These are phyloP conservation scores for Morbakka virulenta DNA, from an alignment of 30 jellyfish, hydroid and myxozoan species.

Conservation along the genomic window DNA sequence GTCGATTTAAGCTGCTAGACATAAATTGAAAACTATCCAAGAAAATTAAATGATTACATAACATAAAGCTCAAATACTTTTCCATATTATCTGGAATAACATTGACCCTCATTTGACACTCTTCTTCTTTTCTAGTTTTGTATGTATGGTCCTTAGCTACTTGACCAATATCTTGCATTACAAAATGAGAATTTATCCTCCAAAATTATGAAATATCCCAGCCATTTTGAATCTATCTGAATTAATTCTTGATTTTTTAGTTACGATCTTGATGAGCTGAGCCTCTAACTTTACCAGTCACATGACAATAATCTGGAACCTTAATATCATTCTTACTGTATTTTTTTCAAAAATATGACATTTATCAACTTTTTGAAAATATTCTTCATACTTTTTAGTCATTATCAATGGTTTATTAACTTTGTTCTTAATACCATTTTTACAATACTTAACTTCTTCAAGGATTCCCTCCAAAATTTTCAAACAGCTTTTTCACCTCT, in stretches of 20 bases:
- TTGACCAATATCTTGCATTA: conserved; percentile 48
- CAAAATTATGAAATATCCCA: conserved; percentile 44
- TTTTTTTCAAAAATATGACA: conserved; percentile 25
- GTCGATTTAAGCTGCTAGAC: conserved; percentile 27
- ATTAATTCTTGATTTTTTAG: conserved; percentile 17
- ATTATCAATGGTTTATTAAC: conserved; percentile 26
- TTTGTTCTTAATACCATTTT: background rate
- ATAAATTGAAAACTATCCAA: conserved; percentile 33
- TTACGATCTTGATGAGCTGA: conserved; percentile 50
- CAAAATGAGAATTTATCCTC: conserved; percentile 38
- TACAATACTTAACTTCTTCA: conserved; percentile 29
- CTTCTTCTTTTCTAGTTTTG: conserved; percentile 38
- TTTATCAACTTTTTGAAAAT: conserved; percentile 2
- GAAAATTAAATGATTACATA: conserved; percentile 31
- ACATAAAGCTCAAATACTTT: conserved; percentile 25
- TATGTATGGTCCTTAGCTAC: conserved; percentile 28
- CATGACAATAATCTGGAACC: conserved; percentile 46
- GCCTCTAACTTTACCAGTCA: conserved; percentile 52
- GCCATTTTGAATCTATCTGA: conserved; percentile 45
- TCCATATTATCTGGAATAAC: too few relatives aligned
- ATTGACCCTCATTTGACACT: conserved; percentile 8
- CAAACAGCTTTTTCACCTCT: too few relatives aligned
- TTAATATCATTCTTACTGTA: conserved; percentile 18
- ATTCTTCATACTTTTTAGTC: too few relatives aligned
- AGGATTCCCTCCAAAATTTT: conserved; percentile 26